phyloP scores from a whole-genome alignment of 2,797 vertebrate species.

The Tenualosa ilisha region DNA sequence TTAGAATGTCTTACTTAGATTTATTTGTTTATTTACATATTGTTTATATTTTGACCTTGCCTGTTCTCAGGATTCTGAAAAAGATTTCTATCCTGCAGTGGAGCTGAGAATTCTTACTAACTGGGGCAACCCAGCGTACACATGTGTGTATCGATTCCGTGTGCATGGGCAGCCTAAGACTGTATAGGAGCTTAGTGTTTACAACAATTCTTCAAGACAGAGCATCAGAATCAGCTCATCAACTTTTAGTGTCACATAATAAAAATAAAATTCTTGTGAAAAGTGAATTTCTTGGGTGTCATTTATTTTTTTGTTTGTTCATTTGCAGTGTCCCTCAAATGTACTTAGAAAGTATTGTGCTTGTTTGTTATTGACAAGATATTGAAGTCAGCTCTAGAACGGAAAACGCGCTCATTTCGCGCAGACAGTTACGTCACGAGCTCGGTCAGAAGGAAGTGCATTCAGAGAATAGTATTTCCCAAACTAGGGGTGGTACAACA shows the following conservation, averaged over 20 bases:
- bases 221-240: background rate
- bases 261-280: too few relatives aligned
- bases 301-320: too few relatives aligned
- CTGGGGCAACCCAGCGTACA: background rate
- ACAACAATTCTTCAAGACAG: background rate
- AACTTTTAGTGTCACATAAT: background rate
- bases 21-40: background rate
- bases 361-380: too few relatives aligned
- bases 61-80: background rate
- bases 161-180: background rate
- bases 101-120: conserved; percentile 9
- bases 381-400: too few relatives aligned
- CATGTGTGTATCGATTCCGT: conserved; percentile 17
- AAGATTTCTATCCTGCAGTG: background rate
- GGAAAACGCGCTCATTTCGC: background rate
- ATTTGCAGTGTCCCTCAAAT: too few relatives aligned
- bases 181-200: background rate
- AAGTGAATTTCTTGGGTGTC: too few relatives aligned
- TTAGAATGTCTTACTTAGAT: background rate
- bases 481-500: background rate
- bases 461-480: background rate
- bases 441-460: background rate
- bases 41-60: background rate
- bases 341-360: too few relatives aligned
- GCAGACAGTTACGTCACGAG: background rate